These are phyloP conservation scores for Nerophis lumbriciformis DNA, from an alignment of 2,113 vertebrate species.

Conservation along the genomic window DNA sequence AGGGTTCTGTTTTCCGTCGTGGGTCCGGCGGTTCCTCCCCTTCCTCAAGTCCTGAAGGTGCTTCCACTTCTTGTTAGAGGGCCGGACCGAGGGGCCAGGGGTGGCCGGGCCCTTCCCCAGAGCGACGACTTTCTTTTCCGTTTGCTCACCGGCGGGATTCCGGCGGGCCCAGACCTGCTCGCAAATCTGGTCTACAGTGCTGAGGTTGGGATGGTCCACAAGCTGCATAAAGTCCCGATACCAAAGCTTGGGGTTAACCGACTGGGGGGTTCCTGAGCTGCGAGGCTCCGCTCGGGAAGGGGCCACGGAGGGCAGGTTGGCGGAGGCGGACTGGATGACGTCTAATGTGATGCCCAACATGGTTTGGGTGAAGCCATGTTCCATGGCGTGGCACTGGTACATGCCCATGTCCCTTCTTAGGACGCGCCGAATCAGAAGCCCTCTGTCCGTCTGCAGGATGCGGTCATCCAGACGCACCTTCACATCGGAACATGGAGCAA, in stretches of 20 bases:
- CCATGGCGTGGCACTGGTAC: conserved; percentile 85
- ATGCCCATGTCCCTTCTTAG: conserved; percentile 76
- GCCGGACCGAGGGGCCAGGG: conserved; percentile 34
- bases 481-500: not conserved
- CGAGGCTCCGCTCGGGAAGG: conserved; percentile 55
- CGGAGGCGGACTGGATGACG: conserved; percentile 72
- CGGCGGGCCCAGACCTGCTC: conserved; percentile 80
- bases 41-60: conserved; percentile 76
- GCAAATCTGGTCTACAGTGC: conserved; percentile 80
- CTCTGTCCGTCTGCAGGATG: conserved; percentile 74
- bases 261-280: conserved; percentile 29
- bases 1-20: conserved; percentile 73
- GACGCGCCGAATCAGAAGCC: conserved; percentile 81
- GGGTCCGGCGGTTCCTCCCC: conserved; percentile 83
- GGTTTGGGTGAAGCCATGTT: conserved; percentile 90
- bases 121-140: conserved; percentile 50
- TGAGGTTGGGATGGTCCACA: conserved; percentile 86
- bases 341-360: conserved; percentile 82
- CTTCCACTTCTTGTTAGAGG: conserved; percentile 71
- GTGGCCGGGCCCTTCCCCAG: conserved; percentile 35
- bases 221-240: conserved; percentile 94
- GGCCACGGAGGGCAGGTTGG: conserved; percentile 46
- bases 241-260: conserved; percentile 81
- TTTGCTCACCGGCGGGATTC: conserved; percentile 43
- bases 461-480: conserved; percentile 83